Percentiles rank a stretch among this genome's conserved stretches.
phyloP scores from a whole-genome alignment of 2,797 vertebrate species.

The Martes flavigula region DNA sequence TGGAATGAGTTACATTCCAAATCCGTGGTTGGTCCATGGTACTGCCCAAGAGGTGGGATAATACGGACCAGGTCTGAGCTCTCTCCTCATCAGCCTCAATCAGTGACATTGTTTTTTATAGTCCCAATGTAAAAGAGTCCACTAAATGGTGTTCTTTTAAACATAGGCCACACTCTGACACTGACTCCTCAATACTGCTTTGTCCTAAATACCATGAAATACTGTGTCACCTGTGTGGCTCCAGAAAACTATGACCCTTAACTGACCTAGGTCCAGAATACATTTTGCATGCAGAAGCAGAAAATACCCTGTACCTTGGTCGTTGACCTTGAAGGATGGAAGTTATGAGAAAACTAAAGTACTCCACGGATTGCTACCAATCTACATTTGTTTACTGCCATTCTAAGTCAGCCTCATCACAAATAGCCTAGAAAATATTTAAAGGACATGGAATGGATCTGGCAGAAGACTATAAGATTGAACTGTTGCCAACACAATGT shows the following conservation, averaged over 20 bases:
- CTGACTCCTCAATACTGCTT: neutral
- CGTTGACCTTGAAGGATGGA: constrained; percentile 6
- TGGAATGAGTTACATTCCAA: neutral
- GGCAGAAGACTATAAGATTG: neutral
- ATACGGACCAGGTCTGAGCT: neutral
- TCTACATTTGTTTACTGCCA: neutral
- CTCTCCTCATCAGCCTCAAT: neutral
- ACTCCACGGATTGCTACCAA: neutral
- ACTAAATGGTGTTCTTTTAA: neutral
- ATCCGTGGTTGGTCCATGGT: neutral
- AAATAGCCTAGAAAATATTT: neutral
- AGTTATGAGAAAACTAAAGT: neutral
- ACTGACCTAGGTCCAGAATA: neutral
- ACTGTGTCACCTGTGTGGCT: neutral
- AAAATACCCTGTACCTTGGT: neutral
- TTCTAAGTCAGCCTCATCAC: neutral
- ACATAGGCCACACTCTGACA: neutral
- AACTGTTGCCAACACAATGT: neutral
- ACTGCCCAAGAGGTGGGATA: neutral
- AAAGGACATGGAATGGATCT: neutral
- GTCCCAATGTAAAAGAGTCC: neutral
- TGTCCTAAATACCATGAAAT: neutral
- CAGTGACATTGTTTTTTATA: neutral
- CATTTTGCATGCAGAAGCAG: constrained; percentile 10
- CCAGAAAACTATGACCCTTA: neutral